Conservation (phyloP, 2,888 invertebrate species). For the Alentia gelatinosa region DNA sequence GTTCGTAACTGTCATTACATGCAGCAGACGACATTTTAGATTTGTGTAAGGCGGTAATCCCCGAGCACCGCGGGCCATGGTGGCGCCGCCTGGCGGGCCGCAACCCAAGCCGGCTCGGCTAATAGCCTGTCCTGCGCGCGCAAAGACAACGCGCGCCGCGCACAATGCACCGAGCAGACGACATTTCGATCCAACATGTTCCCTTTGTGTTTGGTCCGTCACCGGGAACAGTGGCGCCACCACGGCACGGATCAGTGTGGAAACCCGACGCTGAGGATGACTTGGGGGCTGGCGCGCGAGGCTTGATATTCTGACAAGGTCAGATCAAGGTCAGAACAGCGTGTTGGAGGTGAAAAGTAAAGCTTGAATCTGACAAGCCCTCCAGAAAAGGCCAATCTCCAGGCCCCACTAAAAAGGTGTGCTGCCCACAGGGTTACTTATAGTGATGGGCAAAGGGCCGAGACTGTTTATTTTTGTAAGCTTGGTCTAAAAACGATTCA, state of each 20-base stretch:
- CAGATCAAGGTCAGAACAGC: neutral
- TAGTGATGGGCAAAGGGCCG: too few relatives aligned
- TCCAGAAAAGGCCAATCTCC: neutral
- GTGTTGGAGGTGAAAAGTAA: neutral
- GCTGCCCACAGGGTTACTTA: neutral
- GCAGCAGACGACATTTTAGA: too few relatives aligned
- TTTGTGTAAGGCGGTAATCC: too few relatives aligned
- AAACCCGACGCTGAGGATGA: neutral
- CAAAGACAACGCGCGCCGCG: neutral
- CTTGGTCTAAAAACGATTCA: too few relatives aligned
- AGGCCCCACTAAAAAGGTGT: neutral
- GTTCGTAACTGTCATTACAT: too few relatives aligned
- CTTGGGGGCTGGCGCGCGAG: neutral
- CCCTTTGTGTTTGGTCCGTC: slow-evolving; percentile 1
- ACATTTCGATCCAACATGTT: too few relatives aligned
- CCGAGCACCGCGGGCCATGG: too few relatives aligned
- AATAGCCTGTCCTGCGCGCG: neutral
- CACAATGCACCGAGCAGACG: too few relatives aligned
- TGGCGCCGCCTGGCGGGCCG: too few relatives aligned
- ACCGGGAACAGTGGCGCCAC: neutral
- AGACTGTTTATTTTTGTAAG: too few relatives aligned
- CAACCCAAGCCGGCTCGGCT: neutral
- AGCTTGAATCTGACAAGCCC: neutral
- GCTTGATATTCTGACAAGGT: neutral
- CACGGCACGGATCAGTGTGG: neutral